Conservation (phyloP, 2,113 vertebrate species). For the Lagenorhynchus albirostris region DNA sequence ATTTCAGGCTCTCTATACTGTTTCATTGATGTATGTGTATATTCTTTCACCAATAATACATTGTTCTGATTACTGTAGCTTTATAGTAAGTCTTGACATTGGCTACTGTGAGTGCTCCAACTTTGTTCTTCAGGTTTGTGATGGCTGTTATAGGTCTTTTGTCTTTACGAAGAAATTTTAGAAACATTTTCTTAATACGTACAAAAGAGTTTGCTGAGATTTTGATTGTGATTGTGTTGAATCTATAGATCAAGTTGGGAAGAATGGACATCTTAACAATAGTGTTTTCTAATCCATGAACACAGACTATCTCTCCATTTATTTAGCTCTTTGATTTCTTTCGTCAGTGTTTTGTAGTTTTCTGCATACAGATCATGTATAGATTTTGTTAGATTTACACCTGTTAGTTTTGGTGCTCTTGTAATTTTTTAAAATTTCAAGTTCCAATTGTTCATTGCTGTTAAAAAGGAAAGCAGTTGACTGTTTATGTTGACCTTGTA, state of each 20-base stretch:
- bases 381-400: neutral
- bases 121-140: neutral
- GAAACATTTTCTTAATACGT: no score
- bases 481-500: neutral
- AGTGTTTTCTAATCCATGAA: neutral
- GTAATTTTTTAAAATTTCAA: neutral
- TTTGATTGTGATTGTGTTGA: no score
- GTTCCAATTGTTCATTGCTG: neutral
- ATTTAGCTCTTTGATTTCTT: neutral
- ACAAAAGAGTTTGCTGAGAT: no score
- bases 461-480: neutral
- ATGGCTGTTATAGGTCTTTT: no score
- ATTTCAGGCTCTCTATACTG: neutral
- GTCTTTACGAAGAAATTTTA: no score
- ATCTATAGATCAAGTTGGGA: neutral
- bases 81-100: neutral
- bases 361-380: neutral
- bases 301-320: neutral
- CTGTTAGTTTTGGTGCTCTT: neutral
- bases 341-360: neutral
- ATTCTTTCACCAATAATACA: neutral
- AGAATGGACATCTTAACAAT: neutral
- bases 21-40: neutral
- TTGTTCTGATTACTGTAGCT: neutral
- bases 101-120: neutral